phyloP scores from a whole-genome alignment of 1,140 invertebrate genomes.

The Cotesia glomerata region DNA sequence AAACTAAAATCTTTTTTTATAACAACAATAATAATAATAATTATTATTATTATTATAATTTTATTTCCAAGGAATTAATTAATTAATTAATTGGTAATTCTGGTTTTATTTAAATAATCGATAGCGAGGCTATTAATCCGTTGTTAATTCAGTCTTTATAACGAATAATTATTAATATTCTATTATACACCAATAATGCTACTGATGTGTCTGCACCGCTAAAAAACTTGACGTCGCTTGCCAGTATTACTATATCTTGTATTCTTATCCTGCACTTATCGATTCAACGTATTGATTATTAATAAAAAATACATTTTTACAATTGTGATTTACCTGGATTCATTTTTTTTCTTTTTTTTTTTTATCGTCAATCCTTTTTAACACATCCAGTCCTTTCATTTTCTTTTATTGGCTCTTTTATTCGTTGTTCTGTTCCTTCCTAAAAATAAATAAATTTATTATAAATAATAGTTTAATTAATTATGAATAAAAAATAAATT shows the following conservation, averaged over 20 bases:
- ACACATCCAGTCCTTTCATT: background rate
- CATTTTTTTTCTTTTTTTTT: slow-evolving; percentile 14
- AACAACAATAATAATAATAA: too few relatives aligned
- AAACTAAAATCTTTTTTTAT: background rate
- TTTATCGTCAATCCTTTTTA: background rate
- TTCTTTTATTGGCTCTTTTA: background rate
- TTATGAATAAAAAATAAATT: too few relatives aligned
- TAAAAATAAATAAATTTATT: slow-evolving; percentile 5
- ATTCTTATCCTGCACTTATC: slow-evolving; percentile 50
- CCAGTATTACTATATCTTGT: slow-evolving; percentile 57
- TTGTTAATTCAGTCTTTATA: slow-evolving; percentile 31
- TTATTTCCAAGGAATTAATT: background rate
- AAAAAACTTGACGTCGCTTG: slow-evolving; percentile 54
- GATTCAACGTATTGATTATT: slow-evolving; percentile 56
- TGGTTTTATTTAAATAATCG: background rate
- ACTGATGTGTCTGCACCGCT: slow-evolving; percentile 56
- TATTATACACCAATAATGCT: slow-evolving; percentile 47
- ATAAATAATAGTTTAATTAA: too few relatives aligned
- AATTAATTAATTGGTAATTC: background rate
- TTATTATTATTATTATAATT: too few relatives aligned
- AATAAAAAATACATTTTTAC: slow-evolving; percentile 52
- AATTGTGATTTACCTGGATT: slow-evolving; percentile 42
- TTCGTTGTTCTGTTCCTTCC: slow-evolving; percentile 23
- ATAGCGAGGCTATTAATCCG: slow-evolving; percentile 16
- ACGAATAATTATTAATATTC: slow-evolving; percentile 36